Conservation (phyloP, 2,888 invertebrate genomes). For the Gisinianus flammeolus region DNA sequence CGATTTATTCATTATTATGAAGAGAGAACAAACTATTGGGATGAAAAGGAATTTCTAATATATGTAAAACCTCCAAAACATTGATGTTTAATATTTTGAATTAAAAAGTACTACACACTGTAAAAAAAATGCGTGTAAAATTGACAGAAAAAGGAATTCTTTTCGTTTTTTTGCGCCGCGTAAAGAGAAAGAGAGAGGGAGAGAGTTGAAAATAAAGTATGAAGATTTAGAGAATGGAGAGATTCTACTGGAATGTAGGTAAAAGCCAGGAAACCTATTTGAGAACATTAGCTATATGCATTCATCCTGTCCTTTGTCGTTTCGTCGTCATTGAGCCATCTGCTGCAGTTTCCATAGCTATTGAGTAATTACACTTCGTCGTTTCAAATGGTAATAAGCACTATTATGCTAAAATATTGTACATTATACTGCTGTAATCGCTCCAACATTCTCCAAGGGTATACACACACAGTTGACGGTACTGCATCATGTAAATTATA, state of each 20-base stretch:
- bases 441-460: too few relatives aligned
- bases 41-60: not conserved
- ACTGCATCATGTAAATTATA: too few relatives aligned
- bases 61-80: not conserved
- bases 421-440: too few relatives aligned
- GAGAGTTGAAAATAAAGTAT: constrained; percentile 6
- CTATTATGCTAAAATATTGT: not conserved
- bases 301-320: not conserved
- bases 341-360: constrained; percentile 4
- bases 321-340: not conserved
- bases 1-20: too few relatives aligned
- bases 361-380: constrained; percentile 13
- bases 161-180: too few relatives aligned
- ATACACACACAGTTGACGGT: too few relatives aligned
- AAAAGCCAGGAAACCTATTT: not conserved
- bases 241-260: not conserved
- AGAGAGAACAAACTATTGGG: not conserved
- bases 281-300: not conserved
- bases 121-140: not conserved
- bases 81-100: not conserved
- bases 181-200: constrained; percentile 18
- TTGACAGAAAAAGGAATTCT: not conserved
- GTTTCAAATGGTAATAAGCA: constrained; percentile 19
- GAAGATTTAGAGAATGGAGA: not conserved
- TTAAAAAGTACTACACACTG: not conserved